Conservation (phyloP, 1,140 invertebrate genomes). For the Gryllus bimaculatus region DNA sequence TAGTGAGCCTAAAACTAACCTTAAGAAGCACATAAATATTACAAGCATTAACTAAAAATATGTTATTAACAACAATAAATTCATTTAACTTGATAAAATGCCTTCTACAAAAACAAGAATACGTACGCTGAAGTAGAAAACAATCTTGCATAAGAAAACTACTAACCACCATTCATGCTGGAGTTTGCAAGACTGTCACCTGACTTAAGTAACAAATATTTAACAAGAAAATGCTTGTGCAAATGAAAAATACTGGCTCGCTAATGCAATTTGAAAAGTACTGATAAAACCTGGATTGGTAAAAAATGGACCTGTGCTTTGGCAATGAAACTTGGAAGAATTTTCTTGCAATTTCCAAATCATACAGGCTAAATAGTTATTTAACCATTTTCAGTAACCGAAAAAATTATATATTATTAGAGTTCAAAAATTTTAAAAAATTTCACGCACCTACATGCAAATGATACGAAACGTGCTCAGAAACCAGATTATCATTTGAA, state of each 20-base stretch:
- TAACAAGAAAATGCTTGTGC: not conserved
- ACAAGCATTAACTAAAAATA: not conserved
- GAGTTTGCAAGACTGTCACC: slow-evolving; percentile 3
- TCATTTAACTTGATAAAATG: not conserved
- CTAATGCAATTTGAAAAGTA: too few species aligned
- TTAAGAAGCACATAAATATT: not conserved
- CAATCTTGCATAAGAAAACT: not conserved
- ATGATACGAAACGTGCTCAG: too few species aligned
- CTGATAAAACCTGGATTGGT: too few species aligned
- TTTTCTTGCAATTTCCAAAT: too few species aligned
- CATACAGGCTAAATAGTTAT: too few species aligned
- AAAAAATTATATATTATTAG: too few species aligned
- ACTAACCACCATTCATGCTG: not conserved
- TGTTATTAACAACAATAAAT: not conserved
- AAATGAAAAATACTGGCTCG: not conserved
- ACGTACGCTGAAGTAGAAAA: not conserved
- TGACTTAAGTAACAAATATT: not conserved
- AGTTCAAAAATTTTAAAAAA: too few species aligned
- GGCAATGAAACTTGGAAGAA: not conserved
- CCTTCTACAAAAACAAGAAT: not conserved
- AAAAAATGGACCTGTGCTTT: not conserved
- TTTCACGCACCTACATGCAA: too few species aligned
- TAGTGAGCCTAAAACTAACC: not conserved
- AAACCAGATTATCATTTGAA: too few species aligned
- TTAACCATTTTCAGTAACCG: too few species aligned